These are phyloP conservation scores for Pachydiplax longipennis DNA, from an alignment of 2,888 invertebrate genomes.

Conservation along the genomic window DNA sequence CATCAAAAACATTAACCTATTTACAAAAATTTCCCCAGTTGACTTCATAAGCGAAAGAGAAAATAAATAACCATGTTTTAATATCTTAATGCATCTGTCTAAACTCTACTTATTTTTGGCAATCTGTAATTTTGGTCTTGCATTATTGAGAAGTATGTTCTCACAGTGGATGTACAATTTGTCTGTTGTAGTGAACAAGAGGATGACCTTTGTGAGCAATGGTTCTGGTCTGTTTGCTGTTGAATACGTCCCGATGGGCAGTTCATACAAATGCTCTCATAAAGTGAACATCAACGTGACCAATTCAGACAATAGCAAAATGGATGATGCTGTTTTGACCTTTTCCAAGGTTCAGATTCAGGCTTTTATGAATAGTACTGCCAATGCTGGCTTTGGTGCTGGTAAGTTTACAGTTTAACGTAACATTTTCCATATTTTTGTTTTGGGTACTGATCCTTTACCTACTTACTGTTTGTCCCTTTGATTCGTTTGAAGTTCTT, in stretches of 20 bases:
- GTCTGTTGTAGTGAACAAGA: constrained; percentile 54
- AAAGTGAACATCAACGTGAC: constrained; percentile 61
- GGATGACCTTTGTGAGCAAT: constrained; percentile 63
- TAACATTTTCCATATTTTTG: neutral
- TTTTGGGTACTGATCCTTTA: neutral
- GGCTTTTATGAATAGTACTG: constrained; percentile 70
- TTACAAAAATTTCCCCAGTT: no score
- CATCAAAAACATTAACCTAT: no score
- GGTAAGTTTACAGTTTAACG: neutral
- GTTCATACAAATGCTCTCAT: constrained; percentile 67
- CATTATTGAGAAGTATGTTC: no score
- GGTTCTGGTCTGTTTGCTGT: constrained; percentile 67
- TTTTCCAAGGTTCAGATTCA: constrained; percentile 74
- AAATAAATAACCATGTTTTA: no score
- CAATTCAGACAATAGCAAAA: neutral
- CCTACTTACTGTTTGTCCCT: neutral
- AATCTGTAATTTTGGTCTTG: no score
- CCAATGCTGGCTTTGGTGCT: constrained; percentile 48
- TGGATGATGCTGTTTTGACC: constrained; percentile 62
- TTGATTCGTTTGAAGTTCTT: neutral
- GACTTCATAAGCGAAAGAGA: no score
- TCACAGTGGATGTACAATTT: no score
- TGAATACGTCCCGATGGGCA: constrained; percentile 75
- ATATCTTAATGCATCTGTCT: no score
- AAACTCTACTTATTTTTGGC: no score